Evolutionary conservation across 2,888 invertebrate species (phyloP), one percentile per base, ranked within the genome.

Genomic region (Amiota communis): DNA sequence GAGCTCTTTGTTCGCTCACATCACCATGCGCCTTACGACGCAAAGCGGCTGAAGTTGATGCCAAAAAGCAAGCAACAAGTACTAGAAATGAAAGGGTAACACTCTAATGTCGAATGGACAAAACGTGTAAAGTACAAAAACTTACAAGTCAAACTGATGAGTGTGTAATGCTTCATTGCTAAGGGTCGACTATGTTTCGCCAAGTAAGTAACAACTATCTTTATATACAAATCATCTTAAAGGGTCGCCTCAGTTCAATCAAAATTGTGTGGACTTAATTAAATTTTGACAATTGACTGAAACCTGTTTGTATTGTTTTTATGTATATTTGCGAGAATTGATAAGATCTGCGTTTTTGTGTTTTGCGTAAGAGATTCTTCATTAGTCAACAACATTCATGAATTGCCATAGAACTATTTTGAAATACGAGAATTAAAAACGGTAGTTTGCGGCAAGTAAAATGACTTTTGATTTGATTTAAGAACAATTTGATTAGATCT

Each of bases 1-100:
- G 53, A 20, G 23, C 63, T 13, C 63, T 17, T 23, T 36, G 36
- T n/a, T 63, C 69, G 36, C 47, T 36, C 20, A 36, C 69, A 17
- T n/a, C 13, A 8, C 12, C 10, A 47, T 65, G 15, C 15, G 68
- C 36, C 23, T 65, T 69, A n/a, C 53, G 57, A 23, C 61, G 68
- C 56, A 36, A 1, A 15, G 23, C 73, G 20, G 11, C 48, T 11
- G 64, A 47, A 4, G 67, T 59, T 46, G 68, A 0, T 13, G 61
- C 23, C 17, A 74, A 17, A 15, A 51, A n/a, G 13, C 65, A 65
- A 20, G 20, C 17, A 12, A 61, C 20, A 12, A 23, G 11, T 11
- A 23, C 61, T 61, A 20, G 8, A 17, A 36, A 36, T 36, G 1
- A 36, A 36, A 36, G 8, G 36, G 2, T 36, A 36, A 36, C 36